Conservation (phyloP, 2,797 vertebrate species). For the Cyprinodon diabolis region DNA sequence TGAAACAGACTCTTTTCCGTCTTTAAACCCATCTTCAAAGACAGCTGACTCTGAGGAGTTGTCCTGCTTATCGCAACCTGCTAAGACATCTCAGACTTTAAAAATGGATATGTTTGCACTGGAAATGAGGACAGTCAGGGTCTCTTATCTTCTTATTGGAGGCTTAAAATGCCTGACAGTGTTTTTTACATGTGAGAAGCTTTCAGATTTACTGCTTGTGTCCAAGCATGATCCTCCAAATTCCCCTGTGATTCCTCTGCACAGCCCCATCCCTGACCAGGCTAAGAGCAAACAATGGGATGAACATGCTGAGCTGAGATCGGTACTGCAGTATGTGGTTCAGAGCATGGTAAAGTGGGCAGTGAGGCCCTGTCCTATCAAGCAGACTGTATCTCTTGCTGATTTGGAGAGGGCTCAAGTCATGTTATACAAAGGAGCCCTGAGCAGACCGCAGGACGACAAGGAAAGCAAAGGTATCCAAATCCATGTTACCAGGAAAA, state of each 20-base stretch:
- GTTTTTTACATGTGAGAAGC: conserved; percentile 81
- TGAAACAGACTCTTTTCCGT: conserved; percentile 45
- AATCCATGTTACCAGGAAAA: neutral
- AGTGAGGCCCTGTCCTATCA: conserved; percentile 83
- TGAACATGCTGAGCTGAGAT: conserved; percentile 76
- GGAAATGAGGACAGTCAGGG: conserved; percentile 79
- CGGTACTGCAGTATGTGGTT: conserved; percentile 84
- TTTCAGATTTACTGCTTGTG: conserved; percentile 78
- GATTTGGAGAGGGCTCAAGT: conserved; percentile 85
- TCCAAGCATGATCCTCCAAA: conserved; percentile 61
- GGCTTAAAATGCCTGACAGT: conserved; percentile 82
- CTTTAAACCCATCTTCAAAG: conserved; percentile 46
- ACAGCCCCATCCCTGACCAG: conserved; percentile 64
- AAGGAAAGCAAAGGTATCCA: conserved; percentile 79
- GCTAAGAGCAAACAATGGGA: conserved; percentile 58
- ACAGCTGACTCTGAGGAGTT: conserved; percentile 54
- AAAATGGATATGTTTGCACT: conserved; percentile 73
- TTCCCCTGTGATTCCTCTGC: conserved; percentile 34
- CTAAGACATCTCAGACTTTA: conserved; percentile 43
- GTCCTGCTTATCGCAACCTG: conserved; percentile 24
- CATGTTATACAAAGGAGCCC: conserved; percentile 84
- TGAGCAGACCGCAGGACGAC: conserved; percentile 76
- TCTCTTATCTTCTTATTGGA: conserved; percentile 84
- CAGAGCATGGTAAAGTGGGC: conserved; percentile 88
- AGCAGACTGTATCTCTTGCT: conserved; percentile 77